These are phyloP conservation scores for Cremastinae sp. DNA, from an alignment of 2,888 invertebrate species.

Conservation along the genomic window DNA sequence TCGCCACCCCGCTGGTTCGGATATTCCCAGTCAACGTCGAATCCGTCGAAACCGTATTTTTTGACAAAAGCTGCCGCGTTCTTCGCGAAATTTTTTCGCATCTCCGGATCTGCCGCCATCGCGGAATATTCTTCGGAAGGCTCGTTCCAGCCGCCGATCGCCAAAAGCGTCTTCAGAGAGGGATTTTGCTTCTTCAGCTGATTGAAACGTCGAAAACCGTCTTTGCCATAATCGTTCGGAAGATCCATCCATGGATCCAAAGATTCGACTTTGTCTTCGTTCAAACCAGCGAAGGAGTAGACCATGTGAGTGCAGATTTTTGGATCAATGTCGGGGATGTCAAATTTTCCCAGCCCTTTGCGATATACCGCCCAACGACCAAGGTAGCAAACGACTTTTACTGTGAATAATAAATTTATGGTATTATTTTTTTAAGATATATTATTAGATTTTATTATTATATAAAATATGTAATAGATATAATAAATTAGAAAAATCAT, in stretches of 20 bases:
- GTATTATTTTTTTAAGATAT: too few relatives aligned
- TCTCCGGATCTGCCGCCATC: slow-evolving; percentile 80
- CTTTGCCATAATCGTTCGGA: slow-evolving; percentile 80
- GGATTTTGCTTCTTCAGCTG: slow-evolving; percentile 82
- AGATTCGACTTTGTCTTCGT: slow-evolving; percentile 81
- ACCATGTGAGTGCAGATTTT: slow-evolving; percentile 88
- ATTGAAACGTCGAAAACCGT: slow-evolving; percentile 82
- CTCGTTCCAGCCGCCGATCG: slow-evolving; percentile 87
- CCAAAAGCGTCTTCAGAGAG: slow-evolving; percentile 82
- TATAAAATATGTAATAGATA: too few relatives aligned
- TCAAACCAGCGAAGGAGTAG: slow-evolving; percentile 88
- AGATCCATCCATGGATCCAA: slow-evolving; percentile 85
- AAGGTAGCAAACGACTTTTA: slow-evolving; percentile 87
- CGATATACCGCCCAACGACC: slow-evolving; percentile 89
- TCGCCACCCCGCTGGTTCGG: slow-evolving; percentile 83
- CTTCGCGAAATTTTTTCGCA: slow-evolving; percentile 82
- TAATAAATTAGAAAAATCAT: too few relatives aligned
- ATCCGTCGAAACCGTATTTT: slow-evolving; percentile 84
- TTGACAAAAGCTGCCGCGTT: slow-evolving; percentile 82
- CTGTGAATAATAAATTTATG: slow-evolving; percentile 74
- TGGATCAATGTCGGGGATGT: slow-evolving; percentile 86
- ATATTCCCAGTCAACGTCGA: slow-evolving; percentile 88
- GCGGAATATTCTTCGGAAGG: slow-evolving; percentile 84
- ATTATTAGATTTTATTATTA: too few relatives aligned
- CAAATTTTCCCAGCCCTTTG: slow-evolving; percentile 84